These are phyloP conservation scores for Cecropterus lyciades DNA, from an alignment of 1,140 invertebrate genomes.

Conservation along the genomic window DNA sequence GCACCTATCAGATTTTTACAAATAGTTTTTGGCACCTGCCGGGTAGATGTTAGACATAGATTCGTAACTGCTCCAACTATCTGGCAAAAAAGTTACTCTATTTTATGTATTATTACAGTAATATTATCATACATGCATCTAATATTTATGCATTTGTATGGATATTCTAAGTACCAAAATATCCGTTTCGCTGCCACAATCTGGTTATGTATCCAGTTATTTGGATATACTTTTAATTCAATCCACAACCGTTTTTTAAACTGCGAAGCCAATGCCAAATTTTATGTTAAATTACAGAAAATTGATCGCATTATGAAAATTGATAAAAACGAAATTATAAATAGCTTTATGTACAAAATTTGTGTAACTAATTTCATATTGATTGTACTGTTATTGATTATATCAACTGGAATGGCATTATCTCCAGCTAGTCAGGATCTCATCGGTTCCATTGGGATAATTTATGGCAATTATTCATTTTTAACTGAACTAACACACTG, in stretches of 20 bases:
- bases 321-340: too few relatives aligned
- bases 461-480: too few relatives aligned
- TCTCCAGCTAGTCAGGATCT: too few relatives aligned
- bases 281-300: too few relatives aligned
- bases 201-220: neutral
- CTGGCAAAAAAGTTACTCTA: neutral
- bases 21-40: neutral
- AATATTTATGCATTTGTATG: neutral
- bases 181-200: neutral
- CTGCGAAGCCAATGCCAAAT: too few relatives aligned
- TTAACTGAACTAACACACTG: too few relatives aligned
- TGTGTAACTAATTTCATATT: too few relatives aligned
- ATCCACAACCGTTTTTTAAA: neutral
- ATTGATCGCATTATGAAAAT: too few relatives aligned
- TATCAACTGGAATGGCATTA: too few relatives aligned
- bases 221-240: neutral
- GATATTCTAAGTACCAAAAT: neutral
- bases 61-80: neutral
- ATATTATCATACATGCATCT: neutral
- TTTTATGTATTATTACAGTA: neutral
- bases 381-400: too few relatives aligned
- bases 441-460: too few relatives aligned
- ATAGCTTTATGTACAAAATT: too few relatives aligned
- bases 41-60: neutral
- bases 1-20: neutral